Percentiles rank a stretch among this genome's conserved stretches.
These are phyloP conservation scores for Andrena dorsata DNA, from an alignment of 2,888 invertebrate genomes.

Conservation along the genomic window DNA sequence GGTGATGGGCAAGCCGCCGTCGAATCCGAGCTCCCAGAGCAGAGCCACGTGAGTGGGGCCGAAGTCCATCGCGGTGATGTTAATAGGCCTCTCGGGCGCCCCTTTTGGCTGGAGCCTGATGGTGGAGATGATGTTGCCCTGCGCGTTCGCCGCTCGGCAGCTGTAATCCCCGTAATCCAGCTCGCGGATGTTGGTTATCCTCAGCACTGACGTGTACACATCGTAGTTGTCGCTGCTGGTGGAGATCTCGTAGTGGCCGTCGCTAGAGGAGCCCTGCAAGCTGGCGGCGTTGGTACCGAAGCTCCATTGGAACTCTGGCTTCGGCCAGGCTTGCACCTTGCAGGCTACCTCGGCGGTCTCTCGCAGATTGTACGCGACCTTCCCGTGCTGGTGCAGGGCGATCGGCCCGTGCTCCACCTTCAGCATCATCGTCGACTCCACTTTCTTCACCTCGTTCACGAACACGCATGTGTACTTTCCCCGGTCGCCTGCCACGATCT, in stretches of 20 bases:
- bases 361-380: conserved; percentile 94
- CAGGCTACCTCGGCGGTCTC: conserved; percentile 95
- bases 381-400: conserved; percentile 93
- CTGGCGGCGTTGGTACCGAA: conserved; percentile 91
- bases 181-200: conserved; percentile 90
- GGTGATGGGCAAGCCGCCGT: conserved; percentile 94
- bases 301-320: conserved; percentile 97
- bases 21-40: conserved; percentile 95
- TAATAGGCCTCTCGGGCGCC: conserved; percentile 93
- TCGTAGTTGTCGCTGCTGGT: conserved; percentile 94
- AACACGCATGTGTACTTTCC: conserved; percentile 95
- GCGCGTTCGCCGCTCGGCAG: conserved; percentile 93
- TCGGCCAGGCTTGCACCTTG: conserved; percentile 95
- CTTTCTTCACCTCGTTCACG: conserved; percentile 95
- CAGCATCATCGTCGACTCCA: conserved; percentile 95
- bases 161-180: conserved; percentile 96
- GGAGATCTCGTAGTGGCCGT: conserved; percentile 94
- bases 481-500: conserved; percentile 93
- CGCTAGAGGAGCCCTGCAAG: conserved; percentile 90
- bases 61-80: conserved; percentile 90
- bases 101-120: conserved; percentile 95
- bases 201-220: conserved; percentile 92
- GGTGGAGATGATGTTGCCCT: conserved; percentile 91
- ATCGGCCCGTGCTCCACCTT: conserved; percentile 97
- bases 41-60: conserved; percentile 93